Evolutionary conservation across 2,888 invertebrate genomes (phyloP).

Genomic region (Tinea pellionella): DNA sequence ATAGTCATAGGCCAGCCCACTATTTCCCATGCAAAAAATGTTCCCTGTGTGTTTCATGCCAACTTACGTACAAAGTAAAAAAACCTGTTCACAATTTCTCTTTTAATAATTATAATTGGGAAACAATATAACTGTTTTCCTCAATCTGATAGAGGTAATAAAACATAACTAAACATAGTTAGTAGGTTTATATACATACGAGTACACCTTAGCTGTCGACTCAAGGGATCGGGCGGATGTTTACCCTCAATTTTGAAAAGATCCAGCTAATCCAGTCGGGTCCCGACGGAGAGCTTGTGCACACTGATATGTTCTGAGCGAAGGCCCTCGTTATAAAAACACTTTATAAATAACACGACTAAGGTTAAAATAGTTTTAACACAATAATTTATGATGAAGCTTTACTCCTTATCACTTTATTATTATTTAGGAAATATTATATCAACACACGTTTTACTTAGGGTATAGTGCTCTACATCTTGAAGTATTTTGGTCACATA

Average conservation of each 20-base stretch:
- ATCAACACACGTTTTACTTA: too few species aligned
- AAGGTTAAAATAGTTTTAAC: background rate
- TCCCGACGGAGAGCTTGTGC: conserved; percentile 32
- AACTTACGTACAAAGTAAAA: too few species aligned
- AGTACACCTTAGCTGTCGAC: conserved; percentile 34
- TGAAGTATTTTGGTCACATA: too few species aligned
- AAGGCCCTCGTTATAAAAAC: conserved; percentile 22
- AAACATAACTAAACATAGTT: background rate
- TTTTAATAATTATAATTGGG: too few species aligned
- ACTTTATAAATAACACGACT: background rate
- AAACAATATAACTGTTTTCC: too few species aligned
- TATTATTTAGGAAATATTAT: too few species aligned
- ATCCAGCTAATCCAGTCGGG: conserved; percentile 48
- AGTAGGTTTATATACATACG: conserved; percentile 29
- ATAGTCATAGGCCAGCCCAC: too few species aligned
- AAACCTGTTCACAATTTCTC: too few species aligned
- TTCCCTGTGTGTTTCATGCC: too few species aligned
- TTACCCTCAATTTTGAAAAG: conserved; percentile 56
- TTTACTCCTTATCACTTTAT: background rate
- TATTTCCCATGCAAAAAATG: too few species aligned
- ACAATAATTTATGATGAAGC: background rate
- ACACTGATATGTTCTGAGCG: conserved; percentile 33
- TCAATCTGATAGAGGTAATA: too few species aligned
- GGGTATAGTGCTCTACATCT: too few species aligned
- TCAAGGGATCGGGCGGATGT: conserved; percentile 36